Conservation (phyloP, 2,797 vertebrate genomes). For the Perodicticus potto region DNA sequence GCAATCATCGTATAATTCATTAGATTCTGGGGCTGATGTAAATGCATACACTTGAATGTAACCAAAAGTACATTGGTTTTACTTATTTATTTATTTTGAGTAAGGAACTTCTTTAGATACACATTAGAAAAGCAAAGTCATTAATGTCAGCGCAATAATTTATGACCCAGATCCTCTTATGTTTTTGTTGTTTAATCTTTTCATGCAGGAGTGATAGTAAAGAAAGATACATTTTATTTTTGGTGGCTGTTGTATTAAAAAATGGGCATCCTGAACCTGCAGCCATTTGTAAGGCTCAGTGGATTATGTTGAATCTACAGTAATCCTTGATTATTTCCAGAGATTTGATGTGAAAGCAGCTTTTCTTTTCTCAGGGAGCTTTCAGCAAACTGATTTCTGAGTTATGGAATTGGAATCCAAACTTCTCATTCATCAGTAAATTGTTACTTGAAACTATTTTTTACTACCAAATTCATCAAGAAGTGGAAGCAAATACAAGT, state of each 20-base stretch:
- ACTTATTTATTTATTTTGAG: neutral
- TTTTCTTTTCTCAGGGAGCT: slow-evolving; percentile 63
- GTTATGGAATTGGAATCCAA: slow-evolving; percentile 54
- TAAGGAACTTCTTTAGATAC: slow-evolving; percentile 2
- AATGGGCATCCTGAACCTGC: slow-evolving; percentile 34
- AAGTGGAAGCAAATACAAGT: neutral
- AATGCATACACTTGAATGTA: neutral
- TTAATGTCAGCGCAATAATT: neutral
- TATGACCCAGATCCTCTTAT: neutral
- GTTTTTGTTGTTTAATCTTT: slow-evolving; percentile 41
- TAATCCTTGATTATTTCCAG: slow-evolving; percentile 74
- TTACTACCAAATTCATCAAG: slow-evolving; percentile 54
- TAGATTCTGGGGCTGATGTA: neutral
- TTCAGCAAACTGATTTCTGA: slow-evolving; percentile 65
- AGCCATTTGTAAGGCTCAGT: slow-evolving; percentile 55
- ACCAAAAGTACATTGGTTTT: neutral
- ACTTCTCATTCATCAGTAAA: slow-evolving; percentile 50
- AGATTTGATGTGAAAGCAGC: slow-evolving; percentile 57
- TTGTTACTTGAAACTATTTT: slow-evolving; percentile 49
- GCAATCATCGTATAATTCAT: neutral
- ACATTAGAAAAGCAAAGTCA: neutral
- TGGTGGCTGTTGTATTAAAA: slow-evolving; percentile 26
- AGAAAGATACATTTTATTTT: slow-evolving; percentile 54
- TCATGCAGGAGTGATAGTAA: neutral
- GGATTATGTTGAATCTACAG: slow-evolving; percentile 67